A percentile compares a stretch with the other conserved stretches of the same genome.
Conservation (phyloP, 2,888 invertebrate genomes). For the Lasius platythorax region DNA sequence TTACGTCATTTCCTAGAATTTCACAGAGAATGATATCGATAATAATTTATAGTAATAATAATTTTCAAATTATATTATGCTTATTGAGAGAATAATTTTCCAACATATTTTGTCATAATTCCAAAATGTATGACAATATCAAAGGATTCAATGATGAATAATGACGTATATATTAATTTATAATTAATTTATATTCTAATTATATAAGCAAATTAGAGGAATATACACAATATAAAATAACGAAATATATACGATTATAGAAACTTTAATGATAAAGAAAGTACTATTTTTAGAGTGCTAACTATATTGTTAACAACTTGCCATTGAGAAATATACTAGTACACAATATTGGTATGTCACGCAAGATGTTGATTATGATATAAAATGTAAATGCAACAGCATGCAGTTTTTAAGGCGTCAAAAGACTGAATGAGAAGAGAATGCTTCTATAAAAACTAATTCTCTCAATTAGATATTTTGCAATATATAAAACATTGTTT, state of each 20-base stretch:
- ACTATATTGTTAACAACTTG: neutral
- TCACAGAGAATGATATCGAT: conserved; percentile 75
- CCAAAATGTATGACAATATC: conserved; percentile 41
- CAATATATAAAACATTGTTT: conserved; percentile 36
- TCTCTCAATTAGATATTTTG: conserved; percentile 22
- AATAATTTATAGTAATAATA: neutral
- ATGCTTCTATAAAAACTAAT: conserved; percentile 28
- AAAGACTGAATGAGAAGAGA: conserved; percentile 42
- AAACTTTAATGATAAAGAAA: conserved; percentile 34
- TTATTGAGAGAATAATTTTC: neutral
- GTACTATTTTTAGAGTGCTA: conserved; percentile 49
- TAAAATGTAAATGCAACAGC: conserved; percentile 17
- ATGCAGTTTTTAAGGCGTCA: conserved; percentile 10
- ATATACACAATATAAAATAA: neutral
- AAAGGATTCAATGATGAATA: conserved; percentile 25
- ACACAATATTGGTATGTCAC: neutral
- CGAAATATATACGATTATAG: conserved; percentile 13
- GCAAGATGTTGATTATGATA: conserved; percentile 6
- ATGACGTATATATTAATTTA: conserved; percentile 5
- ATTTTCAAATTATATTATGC: conserved; percentile 24
- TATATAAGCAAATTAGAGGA: conserved; percentile 12
- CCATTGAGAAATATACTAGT: neutral
- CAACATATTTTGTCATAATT: conserved; percentile 41
- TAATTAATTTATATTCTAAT: conserved; percentile 26
- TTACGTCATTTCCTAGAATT: conserved; percentile 81